Base-by-base conservation (phyloP, 1,140 invertebrate species). In the Dolichoris vasculosae region DNA sequence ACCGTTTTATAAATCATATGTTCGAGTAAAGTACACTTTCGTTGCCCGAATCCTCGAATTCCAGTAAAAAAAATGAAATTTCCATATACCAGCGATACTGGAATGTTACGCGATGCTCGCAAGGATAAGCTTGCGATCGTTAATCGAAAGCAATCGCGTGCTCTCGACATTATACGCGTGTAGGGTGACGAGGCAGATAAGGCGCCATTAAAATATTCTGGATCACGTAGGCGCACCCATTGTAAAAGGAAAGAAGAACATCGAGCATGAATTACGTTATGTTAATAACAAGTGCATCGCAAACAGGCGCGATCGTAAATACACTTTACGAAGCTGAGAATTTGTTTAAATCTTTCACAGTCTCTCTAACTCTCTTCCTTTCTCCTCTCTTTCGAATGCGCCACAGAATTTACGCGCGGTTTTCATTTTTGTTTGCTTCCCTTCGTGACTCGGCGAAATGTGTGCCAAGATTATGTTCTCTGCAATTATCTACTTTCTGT, bases 261-360 rank as follows among this genome's bases (percentile, higher is more conserved):
- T 4, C 77, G 55, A 55, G 35, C 51, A 43, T 59, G 84, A 75
- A 43, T 80, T 75, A 73, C 43, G 77, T 71, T 79, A 81, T 64
- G 69, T 82, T 82, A 85, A 85, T 81, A 82, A 81, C 71, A 32
- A 85, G 82, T 78, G 59, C 82, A 67, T 79, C n/a, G 55, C 64
- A 64, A 67, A 64, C 40, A 17, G n/a, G 30, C 26, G 30, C 69
- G 69, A 40, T 67, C 43, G 75, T 76, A 79, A 79, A 79, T 84
- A 79, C 83, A 71, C 75, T 84, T 79, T 79, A 55, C 32, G 40
- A 51, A 35, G 8, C 38, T n/a, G 82, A 77, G 82, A 84, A 78
- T 73, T 81, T 69, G 67, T 85, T 85, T 69, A 81, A 81, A 85
- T 81, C 84, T 59, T 30, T 0, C 23, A 9, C 15, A 23, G n/a